Base-by-base conservation (phyloP, 2,797 vertebrate genomes). In the Enteromius argenteus region DNA sequence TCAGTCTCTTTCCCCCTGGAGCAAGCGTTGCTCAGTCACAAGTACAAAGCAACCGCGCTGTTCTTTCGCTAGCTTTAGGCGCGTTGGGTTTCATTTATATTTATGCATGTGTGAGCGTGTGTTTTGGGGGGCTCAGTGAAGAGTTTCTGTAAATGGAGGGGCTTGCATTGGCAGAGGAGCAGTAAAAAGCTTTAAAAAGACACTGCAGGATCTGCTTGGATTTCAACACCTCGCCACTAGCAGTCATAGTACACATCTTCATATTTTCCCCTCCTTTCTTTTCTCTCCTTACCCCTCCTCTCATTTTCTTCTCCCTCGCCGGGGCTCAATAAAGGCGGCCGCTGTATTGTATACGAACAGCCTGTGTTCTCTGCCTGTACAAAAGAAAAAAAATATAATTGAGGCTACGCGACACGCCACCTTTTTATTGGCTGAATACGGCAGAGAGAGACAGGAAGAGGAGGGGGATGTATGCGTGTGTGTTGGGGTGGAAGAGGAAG, bases 381-480 rank as follows among this genome's bases (percentile, higher is more conserved):
- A 95, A 95, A 95, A 93, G 94, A 92, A 87, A 88, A 42, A 89
- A 92, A 90, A 90, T 92, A 94, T 95, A 95, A 95, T 95, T 93
- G 93, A 93, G 92, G 89, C 91, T 91, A 88, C 89, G 88, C 91
- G 90, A 94, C 92, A 91, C 90, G 92, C 90, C 90, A 91, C 92
- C 93, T 93, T 95, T 84, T 94, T 92, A 94, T 86, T 76, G 51
- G 90, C 88, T 90, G 92, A 95, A 94, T 94, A 87, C 89, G 72
- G 89, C 89, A 81, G 87, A 91, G 90, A 91, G 87, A 49, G 88
- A 86, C 91, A 80, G 89, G 62, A 84, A 84, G 90, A 88, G 92
- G 87, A 89, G 79, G 90, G 90, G 90, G 84, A 77, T 88, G 83
- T 72, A 51, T 83, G 83, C 62, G n/a, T 76, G 80, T 68, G 82